Base-by-base conservation (phyloP, 2,888 invertebrate genomes). In the Drosophila paucipuncta region DNA sequence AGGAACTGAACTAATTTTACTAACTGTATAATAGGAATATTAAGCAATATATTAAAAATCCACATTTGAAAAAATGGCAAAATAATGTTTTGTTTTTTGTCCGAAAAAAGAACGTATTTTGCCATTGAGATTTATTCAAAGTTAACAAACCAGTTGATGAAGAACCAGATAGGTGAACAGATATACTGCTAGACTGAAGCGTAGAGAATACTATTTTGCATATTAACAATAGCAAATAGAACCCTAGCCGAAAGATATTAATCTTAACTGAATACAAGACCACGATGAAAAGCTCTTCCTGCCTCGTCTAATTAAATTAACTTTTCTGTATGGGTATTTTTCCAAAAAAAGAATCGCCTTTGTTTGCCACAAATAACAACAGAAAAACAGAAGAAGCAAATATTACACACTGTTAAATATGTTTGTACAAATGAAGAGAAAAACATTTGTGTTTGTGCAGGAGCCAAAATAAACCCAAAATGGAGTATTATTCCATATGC, bases 401-500 rank as follows among this genome's bases (percentile, higher is more conserved):
- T 9, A 18, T 2, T 18, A 49, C 7, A 47, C 25, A 11, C 4
- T 47, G 3, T 25, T 10, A n/a, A 41, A 18, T 4, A 22, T 9
- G 10, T 22, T 7, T 30, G 1, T n/a, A 18, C 6, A 49, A 55
- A 25, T 16, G 7, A 25, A 7, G 16, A 25, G 7, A 25, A 7
- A 28, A 28, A 49, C 7, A 49, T 50, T 50, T 50, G 7, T 28
- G 30, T 50, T 52, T 64, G 25, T 28, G 43, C 35, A 71, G 25
- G 10, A 11, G 30, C 41, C 50, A 47, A 62, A 57, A 62, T 63
- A 61, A 74, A 49, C 68, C 49, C 64, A 62, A 72, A 68, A 63
- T 72, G 63, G 57, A 76, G 64, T 57, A 65, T 63, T 65, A 72
- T 80, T 76, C 58, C 63, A 78, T 73, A 61, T 73, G 68, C 61